phyloP scores from a whole-genome alignment of 1,140 invertebrate genomes.

The Phthorimaea operculella region DNA sequence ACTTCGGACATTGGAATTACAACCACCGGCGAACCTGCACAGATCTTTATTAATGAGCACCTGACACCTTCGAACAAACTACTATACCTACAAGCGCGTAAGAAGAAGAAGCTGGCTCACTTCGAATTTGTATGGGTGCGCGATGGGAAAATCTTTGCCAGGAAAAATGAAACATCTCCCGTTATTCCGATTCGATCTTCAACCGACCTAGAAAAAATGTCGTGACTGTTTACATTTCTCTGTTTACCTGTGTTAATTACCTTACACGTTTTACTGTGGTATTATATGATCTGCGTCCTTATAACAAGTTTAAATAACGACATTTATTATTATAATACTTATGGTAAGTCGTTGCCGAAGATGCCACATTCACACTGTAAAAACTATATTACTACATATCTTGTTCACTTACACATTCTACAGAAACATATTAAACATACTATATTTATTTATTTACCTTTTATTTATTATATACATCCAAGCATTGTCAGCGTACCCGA shows the following conservation, averaged over 20 bases:
- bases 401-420: too few relatives aligned
- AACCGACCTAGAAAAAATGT: background rate
- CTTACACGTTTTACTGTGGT: too few relatives aligned
- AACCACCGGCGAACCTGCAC: background rate
- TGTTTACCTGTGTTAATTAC: too few relatives aligned
- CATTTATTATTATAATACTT: too few relatives aligned
- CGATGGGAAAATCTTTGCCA: background rate
- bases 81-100: background rate
- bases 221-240: background rate
- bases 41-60: slow-evolving; percentile 3
- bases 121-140: background rate
- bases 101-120: background rate
- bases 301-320: too few relatives aligned
- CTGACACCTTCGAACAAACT: background rate
- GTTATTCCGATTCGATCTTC: background rate
- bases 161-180: background rate
- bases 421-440: background rate
- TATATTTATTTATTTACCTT: background rate
- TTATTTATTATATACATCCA: background rate
- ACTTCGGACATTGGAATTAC: background rate
- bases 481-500: background rate
- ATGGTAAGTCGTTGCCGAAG: too few relatives aligned
- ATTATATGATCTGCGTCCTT: too few relatives aligned
- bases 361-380: too few relatives aligned
- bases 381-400: too few relatives aligned